phyloP scores from a whole-genome alignment of 2,888 invertebrate genomes.

The Rhimphoctona megacephalus region DNA sequence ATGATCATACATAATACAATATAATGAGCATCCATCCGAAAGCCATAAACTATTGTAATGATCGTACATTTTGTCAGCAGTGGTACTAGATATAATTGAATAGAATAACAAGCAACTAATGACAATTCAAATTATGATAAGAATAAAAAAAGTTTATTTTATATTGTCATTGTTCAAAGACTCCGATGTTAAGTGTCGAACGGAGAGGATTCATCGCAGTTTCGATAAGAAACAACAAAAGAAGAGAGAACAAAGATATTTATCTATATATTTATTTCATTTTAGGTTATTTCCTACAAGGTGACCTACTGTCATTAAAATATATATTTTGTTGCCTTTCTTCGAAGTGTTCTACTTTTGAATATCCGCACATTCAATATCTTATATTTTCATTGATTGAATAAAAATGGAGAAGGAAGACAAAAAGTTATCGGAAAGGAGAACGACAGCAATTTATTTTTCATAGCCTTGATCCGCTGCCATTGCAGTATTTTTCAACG shows the following conservation, averaged over 20 bases:
- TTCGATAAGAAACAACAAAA: not conserved
- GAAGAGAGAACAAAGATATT: not conserved
- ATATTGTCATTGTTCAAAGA: not conserved
- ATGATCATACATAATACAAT: not conserved
- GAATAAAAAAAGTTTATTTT: not conserved
- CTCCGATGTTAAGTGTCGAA: not conserved
- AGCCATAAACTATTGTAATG: too few species aligned
- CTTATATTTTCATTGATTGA: slow-evolving; percentile 4
- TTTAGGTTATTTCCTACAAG: not conserved
- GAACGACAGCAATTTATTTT: slow-evolving; percentile 49
- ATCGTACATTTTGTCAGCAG: not conserved
- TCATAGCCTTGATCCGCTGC: slow-evolving; percentile 10
- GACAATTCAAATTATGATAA: too few species aligned
- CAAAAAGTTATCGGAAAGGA: not conserved
- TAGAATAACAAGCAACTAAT: too few species aligned
- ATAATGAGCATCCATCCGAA: too few species aligned
- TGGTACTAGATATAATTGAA: not conserved
- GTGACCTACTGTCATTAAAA: slow-evolving; percentile 52
- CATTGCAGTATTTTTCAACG: not conserved
- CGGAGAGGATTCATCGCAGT: not conserved
- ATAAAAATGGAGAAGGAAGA: slow-evolving; percentile 5
- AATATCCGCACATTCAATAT: not conserved
- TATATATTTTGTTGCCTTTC: not conserved
- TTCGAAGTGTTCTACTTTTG: slow-evolving; percentile 3
- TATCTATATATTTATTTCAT: not conserved